Evolutionary conservation across 1,140 invertebrate genomes (phyloP), one percentile per base, ranked within the genome.

Genomic region (Pinna nobilis): DNA sequence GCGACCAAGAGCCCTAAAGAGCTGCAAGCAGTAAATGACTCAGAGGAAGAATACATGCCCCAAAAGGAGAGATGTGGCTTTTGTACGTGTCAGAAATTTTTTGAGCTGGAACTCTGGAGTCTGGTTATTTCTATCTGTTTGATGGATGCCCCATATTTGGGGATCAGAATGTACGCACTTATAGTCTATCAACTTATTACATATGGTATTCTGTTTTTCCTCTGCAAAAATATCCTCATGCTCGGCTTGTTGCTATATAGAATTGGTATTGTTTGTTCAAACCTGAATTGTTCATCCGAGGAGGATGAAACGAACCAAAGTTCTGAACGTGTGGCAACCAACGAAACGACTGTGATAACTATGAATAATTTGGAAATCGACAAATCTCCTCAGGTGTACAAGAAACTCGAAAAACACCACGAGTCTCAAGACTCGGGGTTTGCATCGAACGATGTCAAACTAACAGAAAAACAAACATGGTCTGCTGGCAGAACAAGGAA

Each of bases 201-300:
- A 74, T 96, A 96, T 82, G 95, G 95, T 93, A 96, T 96, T 78
- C 83, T 96, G 28, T 97, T 97, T 87, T 96, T 96, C 87, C 95
- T 95, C 77, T 94, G 94, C 87, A 94, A 96, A 84, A 96, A 96
- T 77, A 93, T 94, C 1, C 88, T 96, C 80, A 94, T 96, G 13
- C 95, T 97, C 71, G 84, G 95, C 2, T 88, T 97, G 2, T 50
- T 75, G 44, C 49, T 77, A 11, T 83, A 83, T 37, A 65, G 81
- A 0, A 37, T 83, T 9, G 18, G 69, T 37, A 72, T 79, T 4
- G 49, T 81, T 0, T 73, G 67, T 51, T n/a, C n/a, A n/a, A n/a
- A n/a, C n/a, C n/a, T n/a, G n/a, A n/a, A n/a, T n/a, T n/a, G n/a
- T n/a, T n/a, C n/a, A n/a, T n/a, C n/a, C n/a, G n/a, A n/a, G n/a